Evolutionary conservation across 1,140 invertebrate genomes (phyloP).

Genomic region (Cyphomyrmex costatus): DNA sequence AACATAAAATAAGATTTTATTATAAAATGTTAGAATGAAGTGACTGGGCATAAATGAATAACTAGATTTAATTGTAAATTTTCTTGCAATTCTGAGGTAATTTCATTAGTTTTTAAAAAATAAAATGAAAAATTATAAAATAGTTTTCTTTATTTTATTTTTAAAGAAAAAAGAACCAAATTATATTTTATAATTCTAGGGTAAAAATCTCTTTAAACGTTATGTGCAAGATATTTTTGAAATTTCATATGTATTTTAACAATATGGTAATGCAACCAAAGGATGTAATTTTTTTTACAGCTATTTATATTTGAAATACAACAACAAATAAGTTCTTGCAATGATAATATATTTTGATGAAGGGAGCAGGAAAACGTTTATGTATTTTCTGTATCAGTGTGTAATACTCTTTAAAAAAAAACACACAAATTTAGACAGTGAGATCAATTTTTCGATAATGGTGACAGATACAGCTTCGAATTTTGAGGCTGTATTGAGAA

Average conservation of each 20-base stretch:
- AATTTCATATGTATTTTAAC: background rate
- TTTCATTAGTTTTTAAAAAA: too few species aligned
- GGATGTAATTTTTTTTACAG: background rate
- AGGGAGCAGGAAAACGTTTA: background rate
- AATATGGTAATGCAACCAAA: background rate
- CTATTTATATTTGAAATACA: background rate
- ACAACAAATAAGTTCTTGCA: background rate
- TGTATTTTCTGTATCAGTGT: background rate
- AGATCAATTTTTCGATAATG: too few species aligned
- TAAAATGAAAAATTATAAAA: too few species aligned
- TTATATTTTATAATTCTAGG: too few species aligned
- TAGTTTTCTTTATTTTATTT: too few species aligned
- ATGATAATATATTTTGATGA: slow-evolving; percentile 14
- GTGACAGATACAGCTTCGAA: too few species aligned
- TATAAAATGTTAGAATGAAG: background rate
- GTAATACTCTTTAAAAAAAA: background rate
- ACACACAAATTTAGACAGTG: too few species aligned
- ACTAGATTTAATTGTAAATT: background rate
- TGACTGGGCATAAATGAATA: background rate
- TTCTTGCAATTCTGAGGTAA: background rate
- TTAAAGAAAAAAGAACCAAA: too few species aligned
- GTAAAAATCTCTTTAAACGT: too few species aligned
- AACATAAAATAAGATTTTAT: background rate
- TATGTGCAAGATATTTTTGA: background rate
- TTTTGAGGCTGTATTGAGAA: too few species aligned